Base-by-base conservation (phyloP, 2,797 vertebrate species). In the Gallinago stenura region DNA sequence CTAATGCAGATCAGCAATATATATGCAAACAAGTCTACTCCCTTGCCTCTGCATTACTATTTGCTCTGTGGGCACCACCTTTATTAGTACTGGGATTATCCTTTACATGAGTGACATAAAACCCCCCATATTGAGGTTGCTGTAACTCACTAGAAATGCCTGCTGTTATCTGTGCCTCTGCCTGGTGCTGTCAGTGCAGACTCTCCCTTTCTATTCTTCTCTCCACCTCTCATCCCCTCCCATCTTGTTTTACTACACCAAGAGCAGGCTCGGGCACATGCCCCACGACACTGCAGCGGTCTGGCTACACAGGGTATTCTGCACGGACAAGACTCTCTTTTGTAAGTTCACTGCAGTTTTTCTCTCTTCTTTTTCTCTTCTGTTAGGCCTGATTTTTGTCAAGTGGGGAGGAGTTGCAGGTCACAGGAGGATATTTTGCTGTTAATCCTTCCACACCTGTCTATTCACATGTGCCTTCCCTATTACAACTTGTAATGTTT, bases 291-390 rank as follows among this genome's bases (percentile, higher is more conserved):
- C 7, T 1, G 41, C 37, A 46, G 10, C 6, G 31, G 37, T 4
- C 46, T 82, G 22, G 8, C 45, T 90, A 20, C 48, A 68, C 3
- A 4, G 21, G 17, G 19, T 45, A 5, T 71, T 56, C 79, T 41
- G 16, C 33, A 58, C 2, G 2, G 28, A 57, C 10, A 50, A 33
- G 4, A 28, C 46, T 62, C 15, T 31, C 12, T 86, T 90, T 45
- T 66, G 2, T 35, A 69, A 46, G 22, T 9, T 11, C 45, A n/a
- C 14, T 25, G 30, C 14, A 26, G 6, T 45, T 7, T 87, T 79
- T 57, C 5, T 83, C 20, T 65, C 15, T 25, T 57, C 60, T 50
- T 54, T 20, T 0, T 2, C 24, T 3, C 4, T 5, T 8, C 4
- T 24, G 31, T n/a, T 64, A 15, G 8, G 2, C 57, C 22, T 81